Base-by-base conservation (phyloP, 2,888 invertebrate species). In the Papilio elwesi region DNA sequence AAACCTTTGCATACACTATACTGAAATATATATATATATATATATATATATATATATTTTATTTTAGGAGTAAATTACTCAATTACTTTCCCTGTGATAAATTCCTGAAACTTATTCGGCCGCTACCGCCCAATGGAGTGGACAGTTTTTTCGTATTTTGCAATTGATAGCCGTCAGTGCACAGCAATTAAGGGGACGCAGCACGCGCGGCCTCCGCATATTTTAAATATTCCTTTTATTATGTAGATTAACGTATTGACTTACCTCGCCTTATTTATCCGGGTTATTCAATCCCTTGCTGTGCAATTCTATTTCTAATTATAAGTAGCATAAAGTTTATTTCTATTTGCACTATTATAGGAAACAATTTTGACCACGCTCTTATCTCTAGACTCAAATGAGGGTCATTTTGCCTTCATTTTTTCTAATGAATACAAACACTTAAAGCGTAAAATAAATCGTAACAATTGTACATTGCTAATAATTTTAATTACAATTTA, bases 191-290 rank as follows among this genome's bases (percentile, higher is more conserved):
- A 91, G 85, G 86, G 86, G 83, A 79, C 83, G 83, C 68, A 13
- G 55, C 70, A 84, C 85, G 79, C 79, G 80, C 80, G 86, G 66
- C 36, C 65, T 73, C 82, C 87, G 88, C 88, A 90, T 90, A 90
- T 90, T 92, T 91, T 85, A 90, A 90, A 85, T 84, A 86, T 88
- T 87, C 83, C 90, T 88, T 88, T 92, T 91, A 89, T 92, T 88
- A 93, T 93, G 93, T 87, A 92, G 85, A 93, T 92, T 88, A 89
- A 85, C 90, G 88, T 90, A 90, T 91, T 91, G 92, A 91, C 90
- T 89, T 83, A 76, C 76, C 77, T 76, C 74, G 76, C 81, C 79
- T 77, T 77, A 76, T 78, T 80, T 78, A 74, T 75, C 79, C 78
- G 80, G 78, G 78, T 78, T 63, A 49, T 68, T 62, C 53, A 48